phyloP scores from a whole-genome alignment of 2,797 vertebrate species.

The Gila robusta region DNA sequence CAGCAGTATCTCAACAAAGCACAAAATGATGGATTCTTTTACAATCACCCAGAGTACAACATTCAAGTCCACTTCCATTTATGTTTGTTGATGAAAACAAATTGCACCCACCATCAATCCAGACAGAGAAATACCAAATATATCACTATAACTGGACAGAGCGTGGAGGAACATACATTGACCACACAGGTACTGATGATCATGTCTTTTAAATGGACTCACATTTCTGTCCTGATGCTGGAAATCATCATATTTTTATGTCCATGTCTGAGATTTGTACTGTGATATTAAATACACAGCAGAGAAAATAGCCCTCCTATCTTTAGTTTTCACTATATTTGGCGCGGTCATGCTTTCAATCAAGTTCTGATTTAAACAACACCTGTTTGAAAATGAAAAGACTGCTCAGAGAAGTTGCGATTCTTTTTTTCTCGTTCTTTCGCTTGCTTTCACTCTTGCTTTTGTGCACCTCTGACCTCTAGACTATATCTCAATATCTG shows the following conservation, averaged over 20 bases:
- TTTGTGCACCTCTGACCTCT: constrained; percentile 22
- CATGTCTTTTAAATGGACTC: constrained; percentile 68
- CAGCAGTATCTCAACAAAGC: constrained; percentile 29
- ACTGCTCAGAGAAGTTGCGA: not conserved
- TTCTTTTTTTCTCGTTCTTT: not conserved
- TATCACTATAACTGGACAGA: not conserved
- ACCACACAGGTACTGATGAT: constrained; percentile 72
- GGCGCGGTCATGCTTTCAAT: not conserved
- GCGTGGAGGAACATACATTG: constrained; percentile 1
- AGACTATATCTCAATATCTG: constrained; percentile 32
- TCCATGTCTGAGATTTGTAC: not conserved
- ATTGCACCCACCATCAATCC: not conserved
- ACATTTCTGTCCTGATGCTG: constrained; percentile 18
- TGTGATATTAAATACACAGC: constrained; percentile 22
- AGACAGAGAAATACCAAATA: not conserved
- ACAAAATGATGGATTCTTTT: constrained; percentile 9
- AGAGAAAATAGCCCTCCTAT: not conserved
- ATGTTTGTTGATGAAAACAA: constrained; percentile 27
- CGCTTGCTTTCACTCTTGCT: not conserved
- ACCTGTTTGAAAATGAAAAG: not conserved
- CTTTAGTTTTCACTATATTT: not conserved
- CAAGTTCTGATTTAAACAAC: constrained; percentile 1
- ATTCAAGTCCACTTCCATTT: constrained; percentile 27
- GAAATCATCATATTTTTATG: not conserved
- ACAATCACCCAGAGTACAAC: not conserved